Evolutionary conservation across 2,797 vertebrate species (phyloP).

Genomic region (Thamnophis elegans): DNA sequence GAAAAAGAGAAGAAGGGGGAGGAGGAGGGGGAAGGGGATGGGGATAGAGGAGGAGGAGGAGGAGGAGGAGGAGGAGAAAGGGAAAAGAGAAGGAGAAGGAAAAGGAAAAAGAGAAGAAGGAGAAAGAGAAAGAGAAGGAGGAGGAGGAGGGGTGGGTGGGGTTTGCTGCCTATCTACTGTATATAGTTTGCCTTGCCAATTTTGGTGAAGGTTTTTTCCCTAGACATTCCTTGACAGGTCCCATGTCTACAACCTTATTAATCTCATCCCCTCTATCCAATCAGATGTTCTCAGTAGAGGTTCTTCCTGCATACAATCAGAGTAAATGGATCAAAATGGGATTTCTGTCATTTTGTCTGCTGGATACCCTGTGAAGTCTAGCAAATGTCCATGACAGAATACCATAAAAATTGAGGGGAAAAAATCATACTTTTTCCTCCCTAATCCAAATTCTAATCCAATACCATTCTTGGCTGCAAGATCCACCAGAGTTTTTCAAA

Average conservation of each 20-base stretch:
- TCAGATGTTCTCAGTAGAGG: background rate
- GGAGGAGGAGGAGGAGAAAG: fast-evolving
- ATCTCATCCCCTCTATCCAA: background rate
- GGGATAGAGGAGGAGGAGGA: too few relatives aligned
- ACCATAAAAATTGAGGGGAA: background rate
- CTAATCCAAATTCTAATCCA: background rate
- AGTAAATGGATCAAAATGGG: background rate
- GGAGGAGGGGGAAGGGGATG: too few relatives aligned
- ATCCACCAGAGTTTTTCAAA: background rate
- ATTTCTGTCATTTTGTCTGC: background rate
- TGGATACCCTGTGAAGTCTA: background rate
- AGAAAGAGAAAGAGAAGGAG: too few relatives aligned
- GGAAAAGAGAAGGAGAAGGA: too few relatives aligned
- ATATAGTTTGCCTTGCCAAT: background rate
- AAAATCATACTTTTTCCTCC: too few relatives aligned
- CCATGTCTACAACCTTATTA: background rate
- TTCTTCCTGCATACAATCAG: background rate
- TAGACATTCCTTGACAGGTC: background rate
- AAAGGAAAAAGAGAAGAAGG: too few relatives aligned
- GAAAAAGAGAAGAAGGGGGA: fast-evolving
- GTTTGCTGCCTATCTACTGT: background rate
- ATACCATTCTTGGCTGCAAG: background rate
- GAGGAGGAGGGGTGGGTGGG: background rate
- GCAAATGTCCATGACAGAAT: background rate
- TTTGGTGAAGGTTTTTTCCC: background rate